phyloP scores from a whole-genome alignment of 2,888 invertebrate genomes.

The Leucoma salicis region DNA sequence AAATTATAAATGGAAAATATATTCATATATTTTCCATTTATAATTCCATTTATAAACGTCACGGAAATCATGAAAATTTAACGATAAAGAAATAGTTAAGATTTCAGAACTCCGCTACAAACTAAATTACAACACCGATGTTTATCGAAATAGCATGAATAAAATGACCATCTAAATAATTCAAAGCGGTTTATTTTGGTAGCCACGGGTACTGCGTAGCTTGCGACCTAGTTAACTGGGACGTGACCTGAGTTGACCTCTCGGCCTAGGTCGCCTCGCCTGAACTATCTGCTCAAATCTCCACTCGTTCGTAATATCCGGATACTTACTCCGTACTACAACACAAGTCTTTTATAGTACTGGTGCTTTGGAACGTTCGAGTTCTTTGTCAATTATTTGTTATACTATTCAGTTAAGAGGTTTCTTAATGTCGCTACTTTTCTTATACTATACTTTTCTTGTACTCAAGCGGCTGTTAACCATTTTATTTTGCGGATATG shows the following conservation, averaged over 20 bases:
- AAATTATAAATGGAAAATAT: too few relatives aligned
- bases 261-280: slow-evolving; percentile 57
- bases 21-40: too few relatives aligned
- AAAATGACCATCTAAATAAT: slow-evolving; percentile 19
- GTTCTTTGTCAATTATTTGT: too few relatives aligned
- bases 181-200: slow-evolving; percentile 63
- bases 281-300: slow-evolving; percentile 39
- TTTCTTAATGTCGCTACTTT: too few relatives aligned
- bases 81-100: too few relatives aligned
- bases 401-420: too few relatives aligned
- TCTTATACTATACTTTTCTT: too few relatives aligned
- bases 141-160: slow-evolving; percentile 8
- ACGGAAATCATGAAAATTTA: too few relatives aligned
- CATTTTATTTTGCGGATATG: too few relatives aligned
- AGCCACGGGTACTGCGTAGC: slow-evolving; percentile 52
- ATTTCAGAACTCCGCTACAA: neutral
- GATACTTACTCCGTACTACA: slow-evolving; percentile 24
- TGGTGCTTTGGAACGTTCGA: too few relatives aligned
- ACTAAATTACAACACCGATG: neutral
- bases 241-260: slow-evolving; percentile 68
- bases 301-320: slow-evolving; percentile 35
- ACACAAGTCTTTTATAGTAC: slow-evolving; percentile 7
- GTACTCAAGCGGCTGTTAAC: too few relatives aligned
- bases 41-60: too few relatives aligned
- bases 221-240: slow-evolving; percentile 68